phyloP scores from a whole-genome alignment of 2,888 invertebrate species.

The Smittia sp. region DNA sequence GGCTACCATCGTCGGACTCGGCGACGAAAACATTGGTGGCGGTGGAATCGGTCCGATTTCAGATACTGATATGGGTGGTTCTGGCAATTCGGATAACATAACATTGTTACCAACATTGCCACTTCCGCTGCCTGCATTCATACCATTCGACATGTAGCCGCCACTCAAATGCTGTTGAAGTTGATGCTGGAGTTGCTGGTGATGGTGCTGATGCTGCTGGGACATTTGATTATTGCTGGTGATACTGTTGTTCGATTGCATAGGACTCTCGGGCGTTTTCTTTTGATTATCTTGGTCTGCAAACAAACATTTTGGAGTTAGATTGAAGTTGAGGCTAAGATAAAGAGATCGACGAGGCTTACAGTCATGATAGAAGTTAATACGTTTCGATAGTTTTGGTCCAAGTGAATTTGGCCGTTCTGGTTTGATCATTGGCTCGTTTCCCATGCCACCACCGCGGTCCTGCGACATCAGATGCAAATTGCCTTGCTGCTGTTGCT shows the following conservation, averaged over 20 bases:
- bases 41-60: constrained; percentile 93
- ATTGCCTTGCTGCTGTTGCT: constrained; percentile 39
- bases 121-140: constrained; percentile 1
- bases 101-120: constrained; percentile 51
- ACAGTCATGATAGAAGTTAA: constrained; percentile 77
- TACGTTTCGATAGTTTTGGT: constrained; percentile 71
- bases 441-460: constrained; percentile 56
- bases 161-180: constrained; percentile 45
- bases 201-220: constrained; percentile 31
- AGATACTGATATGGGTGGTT: constrained; percentile 86
- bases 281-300: constrained; percentile 42
- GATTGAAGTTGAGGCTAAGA: too few relatives aligned
- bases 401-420: constrained; percentile 79
- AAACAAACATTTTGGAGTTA: not conserved
- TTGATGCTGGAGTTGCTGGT: constrained; percentile 27
- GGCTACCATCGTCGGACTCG: constrained; percentile 67
- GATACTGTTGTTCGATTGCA: constrained; percentile 47
- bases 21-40: constrained; percentile 93
- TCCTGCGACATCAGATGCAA: constrained; percentile 48
- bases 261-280: constrained; percentile 50
- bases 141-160: constrained; percentile 19
- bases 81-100: constrained; percentile 82
- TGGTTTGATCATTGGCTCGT: constrained; percentile 59
- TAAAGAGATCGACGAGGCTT: constrained; percentile 49
- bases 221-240: constrained; percentile 38